Evolutionary conservation across 2,113 vertebrate genomes (phyloP).

Genomic region (Sus scrofa): DNA sequence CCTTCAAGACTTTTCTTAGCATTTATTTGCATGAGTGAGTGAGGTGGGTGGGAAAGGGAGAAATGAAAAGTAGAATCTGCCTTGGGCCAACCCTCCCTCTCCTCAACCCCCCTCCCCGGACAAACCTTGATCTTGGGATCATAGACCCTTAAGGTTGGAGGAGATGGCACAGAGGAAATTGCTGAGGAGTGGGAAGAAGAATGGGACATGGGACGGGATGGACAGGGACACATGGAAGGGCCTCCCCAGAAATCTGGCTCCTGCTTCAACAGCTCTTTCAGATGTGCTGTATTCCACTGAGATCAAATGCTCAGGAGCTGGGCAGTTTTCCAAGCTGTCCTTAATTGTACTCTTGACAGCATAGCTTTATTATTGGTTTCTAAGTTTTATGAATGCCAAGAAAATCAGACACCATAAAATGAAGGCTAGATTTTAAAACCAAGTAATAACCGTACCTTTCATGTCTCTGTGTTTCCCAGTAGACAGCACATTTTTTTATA

Average conservation of each 20-base stretch:
- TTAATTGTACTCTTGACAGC: slow-evolving; percentile 52
- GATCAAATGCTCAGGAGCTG: neutral
- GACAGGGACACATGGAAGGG: neutral
- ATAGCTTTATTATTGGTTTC: neutral
- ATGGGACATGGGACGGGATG: no score
- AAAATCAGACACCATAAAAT: slow-evolving; percentile 60
- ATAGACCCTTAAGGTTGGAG: neutral
- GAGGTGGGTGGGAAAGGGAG: neutral
- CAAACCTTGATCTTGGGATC: neutral
- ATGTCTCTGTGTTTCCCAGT: neutral
- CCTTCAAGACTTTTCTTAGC: neutral
- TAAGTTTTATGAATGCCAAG: slow-evolving; percentile 41
- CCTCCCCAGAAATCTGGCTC: neutral
- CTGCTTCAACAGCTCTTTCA: neutral
- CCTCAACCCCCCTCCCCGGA: neutral
- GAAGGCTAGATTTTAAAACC: slow-evolving; percentile 39
- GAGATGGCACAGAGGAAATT: rapidly evolving
- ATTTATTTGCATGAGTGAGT: neutral
- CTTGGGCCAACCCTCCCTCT: no score
- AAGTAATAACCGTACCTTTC: slow-evolving; percentile 55
- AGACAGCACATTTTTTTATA: neutral
- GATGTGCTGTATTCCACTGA: neutral
- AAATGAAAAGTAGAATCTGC: neutral
- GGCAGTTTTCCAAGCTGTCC: slow-evolving; percentile 55
- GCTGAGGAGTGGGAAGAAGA: no score